Base-by-base conservation (phyloP, 1,140 invertebrate species). In the Platyscapa corneri region DNA sequence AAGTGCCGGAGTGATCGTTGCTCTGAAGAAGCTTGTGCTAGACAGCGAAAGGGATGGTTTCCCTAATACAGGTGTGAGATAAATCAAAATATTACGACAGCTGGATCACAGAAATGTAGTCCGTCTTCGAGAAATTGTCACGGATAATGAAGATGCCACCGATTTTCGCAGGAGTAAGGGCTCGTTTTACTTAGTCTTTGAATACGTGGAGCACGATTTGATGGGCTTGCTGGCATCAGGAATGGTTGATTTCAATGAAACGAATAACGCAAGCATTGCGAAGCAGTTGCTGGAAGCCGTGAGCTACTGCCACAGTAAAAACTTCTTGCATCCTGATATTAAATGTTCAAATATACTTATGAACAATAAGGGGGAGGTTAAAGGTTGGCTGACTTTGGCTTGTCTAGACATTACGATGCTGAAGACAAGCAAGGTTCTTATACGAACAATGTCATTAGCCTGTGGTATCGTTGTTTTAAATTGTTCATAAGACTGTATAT, bases 41-140 rank as follows among this genome's bases (percentile, higher is more conserved):
- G 99, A 99, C 94, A 99, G 99, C 93, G 99, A 99, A 91, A 99
- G 99, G 90, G 99, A 99, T 94, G 99, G 99, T 0, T 99, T 99
- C 93, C 99, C 99, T 0, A 99, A 99, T 84, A 99, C 99, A 0
- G 99, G 99, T 65, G 98, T 99, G 5, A 94, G 99, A 34, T 99
- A 99, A 94, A 99, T 99, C 82, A 99, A 99, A 95, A 99, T 99
- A 88, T 93, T 99, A 30, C 94, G 98, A 2, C 98, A 99, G 93
- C 94, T 99, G 0, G 98, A 99, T 92, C 99, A 99, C 92, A 97
- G 97, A 88, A 99, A 99, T 91, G 99, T 99, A 90, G 98, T 99
- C 0, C 99, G 99, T 92, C 93, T 99, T 39, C 95, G 98, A 87
- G 99, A 99, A 94, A 99, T 99, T 88, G 99, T 99, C 8, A 99